phyloP scores from a whole-genome alignment of 2,113 vertebrate genomes.

The Aspidoscelis tigris region DNA sequence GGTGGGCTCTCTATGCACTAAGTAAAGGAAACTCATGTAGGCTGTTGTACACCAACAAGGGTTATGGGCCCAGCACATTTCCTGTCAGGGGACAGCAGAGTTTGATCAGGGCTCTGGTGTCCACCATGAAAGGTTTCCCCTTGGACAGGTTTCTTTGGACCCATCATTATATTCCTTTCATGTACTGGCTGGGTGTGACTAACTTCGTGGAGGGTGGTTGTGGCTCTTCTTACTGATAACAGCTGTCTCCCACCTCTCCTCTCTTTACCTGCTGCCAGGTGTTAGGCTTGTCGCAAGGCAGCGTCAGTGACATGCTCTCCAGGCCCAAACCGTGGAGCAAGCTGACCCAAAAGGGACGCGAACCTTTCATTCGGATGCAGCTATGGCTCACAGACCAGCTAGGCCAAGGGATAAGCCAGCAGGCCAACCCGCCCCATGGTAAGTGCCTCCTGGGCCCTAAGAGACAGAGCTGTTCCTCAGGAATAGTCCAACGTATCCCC shows the following conservation, averaged over 20 bases:
- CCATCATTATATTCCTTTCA: not conserved
- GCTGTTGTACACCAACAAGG: no score
- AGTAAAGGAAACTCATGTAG: no score
- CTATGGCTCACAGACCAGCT: constrained; percentile 95
- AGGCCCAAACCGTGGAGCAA: constrained; percentile 98
- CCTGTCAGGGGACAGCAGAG: no score
- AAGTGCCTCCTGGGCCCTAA: constrained; percentile 48
- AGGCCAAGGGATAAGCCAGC: constrained; percentile 85
- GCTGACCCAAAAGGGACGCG: constrained; percentile 95
- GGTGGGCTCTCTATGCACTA: no score
- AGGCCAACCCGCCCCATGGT: constrained; percentile 83
- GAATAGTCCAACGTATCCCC: no score
- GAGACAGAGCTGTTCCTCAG: no score
- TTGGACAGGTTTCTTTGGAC: no score
- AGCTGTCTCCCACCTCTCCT: not conserved
- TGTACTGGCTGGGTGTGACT: no score
- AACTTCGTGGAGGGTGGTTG: not conserved
- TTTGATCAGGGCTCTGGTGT: no score
- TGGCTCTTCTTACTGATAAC: not conserved
- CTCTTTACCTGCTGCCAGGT: constrained; percentile 62
- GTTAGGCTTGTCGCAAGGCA: constrained; percentile 96
- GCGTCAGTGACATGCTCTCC: constrained; percentile 98
- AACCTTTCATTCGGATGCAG: constrained; percentile 99
- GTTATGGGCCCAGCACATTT: no score
- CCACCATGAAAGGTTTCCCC: no score